Base-by-base conservation (phyloP, 2,113 vertebrate species). In the Myrmecobius fasciatus region DNA sequence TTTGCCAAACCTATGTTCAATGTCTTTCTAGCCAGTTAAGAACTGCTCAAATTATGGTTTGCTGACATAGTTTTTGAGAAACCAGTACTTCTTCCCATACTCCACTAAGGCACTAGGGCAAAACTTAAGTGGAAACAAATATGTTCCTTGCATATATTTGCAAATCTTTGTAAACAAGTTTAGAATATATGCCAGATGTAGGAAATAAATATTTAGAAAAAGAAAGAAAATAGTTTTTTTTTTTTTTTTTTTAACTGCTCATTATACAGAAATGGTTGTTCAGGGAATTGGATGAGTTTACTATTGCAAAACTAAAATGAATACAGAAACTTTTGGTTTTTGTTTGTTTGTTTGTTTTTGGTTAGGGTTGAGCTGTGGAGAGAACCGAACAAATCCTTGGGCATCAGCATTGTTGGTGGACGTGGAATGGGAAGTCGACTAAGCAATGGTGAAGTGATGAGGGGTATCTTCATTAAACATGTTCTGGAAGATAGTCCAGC, bases 381-480 rank as follows among this genome's bases (percentile, higher is more conserved):
- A 97, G 99, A 99, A 96, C 98, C 99, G 14, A 99, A 99, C 96
- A 99, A 99, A 97, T 99, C 99, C 25, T 96, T 99, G 97, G 99
- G 99, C 88, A 99, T 99, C 98, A 99, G 99, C 96, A 99, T 99
- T 91, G 99, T 99, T 89, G 99, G 99, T 94, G 99, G 99, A 91
- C 98, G 99, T 96, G 99, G 99, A 60, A 99, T 99, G 99, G 99
- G 99, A 94, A 99, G 99, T 97, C 99, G 99, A 0, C 98, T 99
- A 89, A 99, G 98, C 98, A 99, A 99, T 0, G 99, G 99, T 46
- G 99, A 99, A 98, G 99, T 99, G 95, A 99, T 99, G 99, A 99
- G 99, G 96, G 99, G 99, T 89, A 99, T 99, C 98, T 99, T 99
- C 96, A 99, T 99, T 97, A 99, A 99, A 91, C 99, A 99, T 89